Base-by-base conservation (phyloP, 2,797 vertebrate genomes). In the Mus spretus region DNA sequence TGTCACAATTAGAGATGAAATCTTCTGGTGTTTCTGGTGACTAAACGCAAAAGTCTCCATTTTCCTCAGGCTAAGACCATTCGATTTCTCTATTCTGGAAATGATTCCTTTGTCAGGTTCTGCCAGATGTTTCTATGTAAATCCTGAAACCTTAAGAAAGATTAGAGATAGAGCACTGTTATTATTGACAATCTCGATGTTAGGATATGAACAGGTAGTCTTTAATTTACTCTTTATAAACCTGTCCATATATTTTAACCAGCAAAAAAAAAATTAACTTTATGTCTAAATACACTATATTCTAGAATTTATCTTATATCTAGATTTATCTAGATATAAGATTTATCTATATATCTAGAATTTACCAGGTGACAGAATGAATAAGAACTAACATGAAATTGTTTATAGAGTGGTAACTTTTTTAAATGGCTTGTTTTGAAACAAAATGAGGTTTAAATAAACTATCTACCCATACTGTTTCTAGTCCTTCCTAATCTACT, bases 1-100 rank as follows among this genome's bases (percentile, higher is more conserved):
- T 93, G 91, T 44, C 31, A 37, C 87, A 91, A 80, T 93, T 57
- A 89, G 79, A 79, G 75, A 59, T 67, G 5, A 4, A 79, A 89
- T 74, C 26, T 14, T 65, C 82, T 85, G 44, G 22, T 70, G 31
- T 6, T 70, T 67, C 31, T 53, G 20, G 31, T 50, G 20, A 34
- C n/a, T 70, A n/a, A n/a, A 13, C 34, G 2, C 20, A 50, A 24
- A n/a, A n/a, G 20, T 31, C 19, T 9, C 6, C 34, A 22, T 50
- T 1, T n/a, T 50, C 7, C 47, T 67, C 31, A 34, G 6, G 3
- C 31, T 70, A 70, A 50, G 31, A 44, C 19, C 44, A 83, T 28
- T 83, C 6, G 50, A 15, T n/a, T 50, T 65, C 26, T 50, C 6
- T 50, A 37, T 50, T 86, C 34, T 53, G 2, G 34, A 53, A 50